Conservation (phyloP, 1,140 invertebrate genomes). For the Zaprionus ghesquierei region DNA sequence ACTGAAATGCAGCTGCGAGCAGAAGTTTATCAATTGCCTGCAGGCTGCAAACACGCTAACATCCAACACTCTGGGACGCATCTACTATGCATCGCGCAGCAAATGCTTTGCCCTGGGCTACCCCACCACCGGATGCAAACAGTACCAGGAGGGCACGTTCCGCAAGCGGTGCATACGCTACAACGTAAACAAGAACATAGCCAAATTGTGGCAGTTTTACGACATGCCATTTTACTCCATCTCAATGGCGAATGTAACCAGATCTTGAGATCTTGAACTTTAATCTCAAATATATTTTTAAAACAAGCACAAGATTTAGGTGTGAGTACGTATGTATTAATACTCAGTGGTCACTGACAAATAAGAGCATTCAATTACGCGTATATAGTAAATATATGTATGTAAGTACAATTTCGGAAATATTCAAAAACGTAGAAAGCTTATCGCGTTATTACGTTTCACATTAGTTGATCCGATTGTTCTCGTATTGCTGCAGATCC, state of each 20-base stretch:
- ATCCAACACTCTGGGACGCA: slow-evolving; percentile 85
- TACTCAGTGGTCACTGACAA: neutral
- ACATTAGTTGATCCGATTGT: slow-evolving; percentile 6
- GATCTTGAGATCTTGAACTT: slow-evolving; percentile 23
- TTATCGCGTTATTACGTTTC: slow-evolving; percentile 35
- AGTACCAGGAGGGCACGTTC: slow-evolving; percentile 73
- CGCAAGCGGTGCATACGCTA: slow-evolving; percentile 84
- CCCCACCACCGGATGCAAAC: slow-evolving; percentile 84
- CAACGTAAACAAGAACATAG: slow-evolving; percentile 82
- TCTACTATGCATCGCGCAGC: slow-evolving; percentile 88
- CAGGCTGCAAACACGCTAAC: slow-evolving; percentile 83
- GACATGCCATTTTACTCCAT: slow-evolving; percentile 83
- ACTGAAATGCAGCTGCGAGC: slow-evolving; percentile 88
- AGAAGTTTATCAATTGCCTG: slow-evolving; percentile 87
- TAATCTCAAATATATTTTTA: neutral
- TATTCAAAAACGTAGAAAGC: slow-evolving; percentile 1
- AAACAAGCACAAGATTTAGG: neutral
- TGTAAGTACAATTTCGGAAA: neutral
- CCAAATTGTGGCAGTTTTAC: slow-evolving; percentile 85
- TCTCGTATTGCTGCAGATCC: neutral
- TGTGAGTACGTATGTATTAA: neutral
- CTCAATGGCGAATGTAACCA: neutral
- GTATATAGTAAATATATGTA: neutral
- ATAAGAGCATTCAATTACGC: neutral
- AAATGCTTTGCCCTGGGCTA: slow-evolving; percentile 88